phyloP scores from a whole-genome alignment of 1,140 invertebrate species.

The Telenomus remus region DNA sequence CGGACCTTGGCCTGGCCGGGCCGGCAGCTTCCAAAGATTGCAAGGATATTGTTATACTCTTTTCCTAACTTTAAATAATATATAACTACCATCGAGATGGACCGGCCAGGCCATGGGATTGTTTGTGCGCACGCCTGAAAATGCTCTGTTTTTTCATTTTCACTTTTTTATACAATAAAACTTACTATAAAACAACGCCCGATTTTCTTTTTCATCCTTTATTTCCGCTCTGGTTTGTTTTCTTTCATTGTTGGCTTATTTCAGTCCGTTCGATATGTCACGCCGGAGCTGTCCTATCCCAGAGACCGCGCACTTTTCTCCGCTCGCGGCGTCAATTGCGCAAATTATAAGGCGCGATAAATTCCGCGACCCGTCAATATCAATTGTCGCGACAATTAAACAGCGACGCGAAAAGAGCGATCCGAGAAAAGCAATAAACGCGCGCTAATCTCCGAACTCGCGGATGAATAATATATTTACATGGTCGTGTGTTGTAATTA shows the following conservation, averaged over 20 bases:
- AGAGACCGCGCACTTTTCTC: too few species aligned
- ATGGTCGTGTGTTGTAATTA: neutral
- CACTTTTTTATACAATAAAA: slow-evolving; percentile 67
- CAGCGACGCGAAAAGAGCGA: slow-evolving; percentile 22
- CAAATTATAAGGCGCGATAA: slow-evolving; percentile 1
- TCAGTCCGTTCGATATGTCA: neutral
- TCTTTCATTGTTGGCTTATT: neutral
- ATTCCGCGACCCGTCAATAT: slow-evolving; percentile 7
- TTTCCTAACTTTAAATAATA: slow-evolving; percentile 62
- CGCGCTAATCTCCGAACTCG: slow-evolving; percentile 28
- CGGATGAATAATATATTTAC: slow-evolving; percentile 41
- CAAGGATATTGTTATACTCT: slow-evolving; percentile 61
- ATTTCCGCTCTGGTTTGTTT: slow-evolving; percentile 39
- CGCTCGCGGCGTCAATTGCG: too few species aligned
- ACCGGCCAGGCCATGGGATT: slow-evolving; percentile 61
- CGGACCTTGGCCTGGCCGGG: slow-evolving; percentile 62
- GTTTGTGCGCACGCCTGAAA: slow-evolving; percentile 61
- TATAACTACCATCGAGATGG: slow-evolving; percentile 60
- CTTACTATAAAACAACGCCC: slow-evolving; percentile 60
- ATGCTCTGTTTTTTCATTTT: slow-evolving; percentile 68
- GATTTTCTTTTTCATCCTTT: slow-evolving; percentile 54
- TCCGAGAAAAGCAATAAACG: slow-evolving; percentile 39
- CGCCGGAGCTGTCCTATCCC: too few species aligned
- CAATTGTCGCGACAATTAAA: slow-evolving; percentile 23
- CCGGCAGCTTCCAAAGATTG: slow-evolving; percentile 65